Conservation (phyloP, 2,113 vertebrate species). For the Bagarius yarrelli region DNA sequence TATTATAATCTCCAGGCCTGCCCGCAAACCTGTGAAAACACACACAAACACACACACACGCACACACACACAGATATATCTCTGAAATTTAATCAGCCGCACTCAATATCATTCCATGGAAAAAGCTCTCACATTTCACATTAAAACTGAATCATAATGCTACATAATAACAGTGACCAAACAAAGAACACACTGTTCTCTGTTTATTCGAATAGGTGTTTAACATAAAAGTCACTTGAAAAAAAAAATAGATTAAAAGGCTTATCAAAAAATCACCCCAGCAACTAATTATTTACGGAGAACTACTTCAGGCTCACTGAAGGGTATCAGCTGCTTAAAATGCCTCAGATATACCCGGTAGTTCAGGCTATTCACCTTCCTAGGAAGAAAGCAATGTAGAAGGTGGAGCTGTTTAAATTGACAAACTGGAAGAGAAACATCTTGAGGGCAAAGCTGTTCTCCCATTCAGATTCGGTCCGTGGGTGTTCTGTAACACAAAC, state of each 20-base stretch:
- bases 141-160: constrained; percentile 4
- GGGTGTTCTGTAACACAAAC: constrained; percentile 81
- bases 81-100: constrained; percentile 54
- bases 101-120: constrained; percentile 29
- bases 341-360: not conserved
- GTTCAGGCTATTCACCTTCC: constrained; percentile 77
- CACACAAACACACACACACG: constrained; percentile 57
- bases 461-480: constrained; percentile 96
- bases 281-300: not conserved
- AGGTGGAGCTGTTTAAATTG: constrained; percentile 97
- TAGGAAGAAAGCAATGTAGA: constrained; percentile 98
- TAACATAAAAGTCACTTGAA: not conserved
- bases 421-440: constrained; percentile 99
- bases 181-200: not conserved
- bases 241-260: not conserved
- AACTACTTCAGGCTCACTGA: not conserved
- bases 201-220: not conserved
- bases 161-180: constrained; percentile 11
- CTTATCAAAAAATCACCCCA: not conserved
- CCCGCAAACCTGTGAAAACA: constrained; percentile 86
- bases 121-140: not conserved
- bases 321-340: not conserved
- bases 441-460: constrained; percentile 97
- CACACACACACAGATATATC: constrained; percentile 53
- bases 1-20: constrained; percentile 96